phyloP scores from a whole-genome alignment of 1,140 invertebrate species.

The Bombus terrestris region DNA sequence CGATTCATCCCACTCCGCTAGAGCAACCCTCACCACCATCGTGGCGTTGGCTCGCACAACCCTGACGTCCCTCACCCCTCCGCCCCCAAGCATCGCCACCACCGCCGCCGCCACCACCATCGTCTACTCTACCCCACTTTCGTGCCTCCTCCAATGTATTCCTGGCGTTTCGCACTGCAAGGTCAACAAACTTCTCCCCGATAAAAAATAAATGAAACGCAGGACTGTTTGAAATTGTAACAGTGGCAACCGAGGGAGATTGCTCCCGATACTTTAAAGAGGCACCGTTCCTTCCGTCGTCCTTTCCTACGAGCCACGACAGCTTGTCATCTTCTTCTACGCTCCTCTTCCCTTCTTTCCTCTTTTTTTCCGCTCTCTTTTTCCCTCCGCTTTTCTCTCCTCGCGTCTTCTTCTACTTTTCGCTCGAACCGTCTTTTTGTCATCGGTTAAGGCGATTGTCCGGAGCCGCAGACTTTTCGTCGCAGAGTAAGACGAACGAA shows the following conservation, averaged over 20 bases:
- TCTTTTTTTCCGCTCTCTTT: too few relatives aligned
- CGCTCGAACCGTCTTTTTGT: background rate
- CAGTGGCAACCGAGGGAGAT: slow-evolving; percentile 64
- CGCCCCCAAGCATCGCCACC: slow-evolving; percentile 12
- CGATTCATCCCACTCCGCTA: slow-evolving; percentile 60
- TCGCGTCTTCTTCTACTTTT: background rate
- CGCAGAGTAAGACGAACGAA: background rate
- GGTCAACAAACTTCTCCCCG: slow-evolving; percentile 73
- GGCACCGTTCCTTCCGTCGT: slow-evolving; percentile 58
- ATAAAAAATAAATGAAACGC: slow-evolving; percentile 73
- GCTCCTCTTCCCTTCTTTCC: too few relatives aligned
- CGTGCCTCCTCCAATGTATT: slow-evolving; percentile 70
- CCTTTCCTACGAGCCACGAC: slow-evolving; percentile 32
- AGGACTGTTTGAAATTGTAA: slow-evolving; percentile 74
- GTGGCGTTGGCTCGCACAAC: slow-evolving; percentile 43
- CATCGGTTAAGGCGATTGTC: slow-evolving; percentile 46
- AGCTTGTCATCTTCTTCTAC: slow-evolving; percentile 32
- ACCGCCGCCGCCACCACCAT: slow-evolving; percentile 39
- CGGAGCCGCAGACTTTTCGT: slow-evolving; percentile 9
- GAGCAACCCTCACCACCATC: slow-evolving; percentile 55
- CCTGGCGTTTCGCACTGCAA: slow-evolving; percentile 73
- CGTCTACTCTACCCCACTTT: slow-evolving; percentile 70
- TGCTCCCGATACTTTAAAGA: slow-evolving; percentile 69
- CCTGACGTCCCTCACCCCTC: slow-evolving; percentile 39
- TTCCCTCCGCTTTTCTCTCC: background rate